Evolutionary conservation across 2,888 invertebrate genomes (phyloP).

Genomic region (Melipona beecheii): DNA sequence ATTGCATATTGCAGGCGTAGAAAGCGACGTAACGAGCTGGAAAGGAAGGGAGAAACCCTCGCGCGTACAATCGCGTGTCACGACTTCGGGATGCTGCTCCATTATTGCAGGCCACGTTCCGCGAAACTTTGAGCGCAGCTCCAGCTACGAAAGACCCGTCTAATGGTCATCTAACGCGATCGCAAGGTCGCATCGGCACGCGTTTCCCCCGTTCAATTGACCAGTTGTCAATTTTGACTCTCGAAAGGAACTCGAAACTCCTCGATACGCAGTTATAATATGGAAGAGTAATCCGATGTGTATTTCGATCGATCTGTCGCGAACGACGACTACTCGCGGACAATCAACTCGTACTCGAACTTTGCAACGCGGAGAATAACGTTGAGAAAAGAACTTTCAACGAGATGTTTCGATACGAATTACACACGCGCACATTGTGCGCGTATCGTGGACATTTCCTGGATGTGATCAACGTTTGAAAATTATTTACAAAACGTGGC

Average conservation of each 20-base stretch:
- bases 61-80: constrained; percentile 12
- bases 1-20: not conserved
- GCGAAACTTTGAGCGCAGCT: constrained; percentile 33
- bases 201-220: not conserved
- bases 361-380: too few relatives aligned
- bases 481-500: not conserved
- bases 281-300: not conserved
- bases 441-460: too few relatives aligned
- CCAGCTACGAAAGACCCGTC: too few relatives aligned
- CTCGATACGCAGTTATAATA: too few relatives aligned
- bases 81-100: constrained; percentile 23
- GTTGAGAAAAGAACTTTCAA: too few relatives aligned
- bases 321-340: too few relatives aligned
- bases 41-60: constrained; percentile 41
- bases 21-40: not conserved
- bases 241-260: not conserved
- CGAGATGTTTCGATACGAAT: too few relatives aligned
- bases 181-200: constrained; percentile 29
- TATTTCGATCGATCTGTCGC: not conserved
- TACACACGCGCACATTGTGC: too few relatives aligned
- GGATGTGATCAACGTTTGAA: too few relatives aligned
- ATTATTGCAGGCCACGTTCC: constrained; percentile 27
- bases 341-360: not conserved
- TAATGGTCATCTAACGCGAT: constrained; percentile 12
- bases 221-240: not conserved